phyloP scores from a whole-genome alignment of 2,113 vertebrate genomes.

The Gallinago paraguaiae region DNA sequence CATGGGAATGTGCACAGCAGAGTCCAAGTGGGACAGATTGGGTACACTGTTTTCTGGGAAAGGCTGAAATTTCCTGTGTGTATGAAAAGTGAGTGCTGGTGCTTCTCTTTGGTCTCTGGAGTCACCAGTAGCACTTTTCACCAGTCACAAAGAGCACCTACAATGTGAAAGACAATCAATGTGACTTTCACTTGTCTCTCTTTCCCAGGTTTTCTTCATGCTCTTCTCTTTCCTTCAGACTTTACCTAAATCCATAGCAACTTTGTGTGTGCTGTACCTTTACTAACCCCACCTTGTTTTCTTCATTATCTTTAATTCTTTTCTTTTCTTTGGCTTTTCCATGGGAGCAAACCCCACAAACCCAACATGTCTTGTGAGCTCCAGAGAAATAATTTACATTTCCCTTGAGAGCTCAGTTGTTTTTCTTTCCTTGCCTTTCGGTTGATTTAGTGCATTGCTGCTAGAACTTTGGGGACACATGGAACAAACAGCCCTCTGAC shows the following conservation, averaged over 20 bases:
- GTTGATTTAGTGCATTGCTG: slow-evolving; percentile 36
- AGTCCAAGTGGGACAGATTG: neutral
- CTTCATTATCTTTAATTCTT: neutral
- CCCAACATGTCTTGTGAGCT: neutral
- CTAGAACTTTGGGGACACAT: slow-evolving; percentile 11
- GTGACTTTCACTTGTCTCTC: neutral
- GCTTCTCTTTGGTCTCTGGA: neutral
- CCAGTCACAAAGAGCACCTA: neutral
- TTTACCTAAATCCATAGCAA: neutral
- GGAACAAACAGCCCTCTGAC: slow-evolving; percentile 34
- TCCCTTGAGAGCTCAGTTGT: neutral
- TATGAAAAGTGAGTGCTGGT: neutral
- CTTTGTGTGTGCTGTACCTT: neutral
- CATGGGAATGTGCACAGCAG: neutral
- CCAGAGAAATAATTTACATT: slow-evolving; percentile 24
- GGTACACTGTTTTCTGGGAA: neutral
- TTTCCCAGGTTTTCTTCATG: neutral
- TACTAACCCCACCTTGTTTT: neutral
- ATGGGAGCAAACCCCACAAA: neutral
- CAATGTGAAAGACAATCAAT: neutral
- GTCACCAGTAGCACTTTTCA: neutral
- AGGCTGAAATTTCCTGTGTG: neutral
- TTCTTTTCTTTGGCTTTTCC: neutral
- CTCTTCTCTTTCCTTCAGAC: neutral
- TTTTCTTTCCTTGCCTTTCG: slow-evolving; percentile 10